Percentiles rank a stretch among this genome's conserved stretches.
Evolutionary conservation across 2,113 vertebrate genomes (phyloP).

Genomic region (Corythaeola cristata): DNA sequence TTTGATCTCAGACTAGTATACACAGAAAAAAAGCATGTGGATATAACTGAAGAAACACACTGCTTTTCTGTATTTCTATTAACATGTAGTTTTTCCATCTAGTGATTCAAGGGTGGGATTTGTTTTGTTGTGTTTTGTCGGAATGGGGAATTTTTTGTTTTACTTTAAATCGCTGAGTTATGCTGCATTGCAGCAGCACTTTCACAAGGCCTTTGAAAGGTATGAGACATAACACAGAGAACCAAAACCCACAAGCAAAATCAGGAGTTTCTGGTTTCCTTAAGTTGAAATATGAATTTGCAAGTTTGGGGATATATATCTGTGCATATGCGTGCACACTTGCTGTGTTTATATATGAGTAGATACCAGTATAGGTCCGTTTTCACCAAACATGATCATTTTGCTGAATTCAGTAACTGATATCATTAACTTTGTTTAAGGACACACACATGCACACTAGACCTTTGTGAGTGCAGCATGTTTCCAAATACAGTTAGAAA

Average conservation of each 20-base stretch:
- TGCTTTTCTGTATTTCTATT: slow-evolving; percentile 48
- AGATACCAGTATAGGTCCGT: slow-evolving; percentile 46
- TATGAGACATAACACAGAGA: neutral
- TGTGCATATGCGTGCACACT: neutral
- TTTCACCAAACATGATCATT: slow-evolving; percentile 46
- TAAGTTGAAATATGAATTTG: slow-evolving; percentile 24
- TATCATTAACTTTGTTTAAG: slow-evolving; percentile 47
- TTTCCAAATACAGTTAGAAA: slow-evolving; percentile 70
- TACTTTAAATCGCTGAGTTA: neutral
- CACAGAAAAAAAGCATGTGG: neutral
- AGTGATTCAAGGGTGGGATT: neutral
- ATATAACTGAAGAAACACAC: neutral
- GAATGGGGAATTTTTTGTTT: neutral
- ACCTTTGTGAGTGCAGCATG: slow-evolving; percentile 56
- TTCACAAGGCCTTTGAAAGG: slow-evolving; percentile 17
- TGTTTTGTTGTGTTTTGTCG: neutral
- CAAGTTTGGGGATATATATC: neutral
- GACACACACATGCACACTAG: slow-evolving; percentile 6
- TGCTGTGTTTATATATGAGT: slow-evolving; percentile 63
- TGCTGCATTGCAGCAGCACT: slow-evolving; percentile 35
- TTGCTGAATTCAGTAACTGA: slow-evolving; percentile 52
- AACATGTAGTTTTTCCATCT: neutral
- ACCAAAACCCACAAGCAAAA: slow-evolving; percentile 19
- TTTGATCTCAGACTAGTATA: slow-evolving; percentile 28
- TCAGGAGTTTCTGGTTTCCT: slow-evolving; percentile 34